Conservation (phyloP, 2,888 invertebrate species). For the Anaspis maculata region DNA sequence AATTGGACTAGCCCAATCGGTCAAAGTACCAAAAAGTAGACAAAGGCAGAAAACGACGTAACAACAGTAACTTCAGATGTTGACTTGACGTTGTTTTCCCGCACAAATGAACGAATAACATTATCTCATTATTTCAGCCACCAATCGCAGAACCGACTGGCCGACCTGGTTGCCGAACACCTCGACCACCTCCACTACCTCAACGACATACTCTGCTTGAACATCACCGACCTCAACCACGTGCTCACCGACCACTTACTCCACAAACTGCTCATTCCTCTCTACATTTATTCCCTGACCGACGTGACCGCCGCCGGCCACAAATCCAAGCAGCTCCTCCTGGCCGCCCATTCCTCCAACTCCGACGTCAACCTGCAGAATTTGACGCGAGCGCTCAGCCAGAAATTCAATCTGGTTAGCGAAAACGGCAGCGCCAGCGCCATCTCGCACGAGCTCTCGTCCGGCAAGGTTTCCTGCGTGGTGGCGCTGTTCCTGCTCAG, state of each 20-base stretch:
- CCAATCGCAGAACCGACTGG: slow-evolving; percentile 80
- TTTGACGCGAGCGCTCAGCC: slow-evolving; percentile 55
- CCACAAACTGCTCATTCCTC: slow-evolving; percentile 84
- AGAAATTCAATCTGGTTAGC: slow-evolving; percentile 46
- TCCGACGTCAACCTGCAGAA: slow-evolving; percentile 41
- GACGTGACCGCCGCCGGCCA: background rate
- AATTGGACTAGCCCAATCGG: too few relatives aligned
- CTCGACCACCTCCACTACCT: slow-evolving; percentile 95
- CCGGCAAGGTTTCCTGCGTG: slow-evolving; percentile 71
- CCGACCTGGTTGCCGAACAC: slow-evolving; percentile 94
- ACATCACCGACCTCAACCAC: slow-evolving; percentile 87
- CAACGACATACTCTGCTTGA: slow-evolving; percentile 89
- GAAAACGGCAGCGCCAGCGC: slow-evolving; percentile 23
- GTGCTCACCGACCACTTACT: slow-evolving; percentile 90
- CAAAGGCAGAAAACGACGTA: too few relatives aligned
- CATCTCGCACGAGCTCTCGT: slow-evolving; percentile 25
- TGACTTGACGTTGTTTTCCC: too few relatives aligned
- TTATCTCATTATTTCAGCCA: slow-evolving; percentile 59
- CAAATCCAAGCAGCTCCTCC: slow-evolving; percentile 35
- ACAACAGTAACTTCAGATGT: too few relatives aligned
- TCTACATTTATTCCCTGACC: slow-evolving; percentile 83
- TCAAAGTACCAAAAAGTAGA: too few relatives aligned
- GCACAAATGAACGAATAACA: too few relatives aligned
- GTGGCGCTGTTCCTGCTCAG: slow-evolving; percentile 86
- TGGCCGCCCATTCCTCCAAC: background rate